Evolutionary conservation across 1,140 invertebrate genomes (phyloP).

Genomic region (Harlomillsia oculata): DNA sequence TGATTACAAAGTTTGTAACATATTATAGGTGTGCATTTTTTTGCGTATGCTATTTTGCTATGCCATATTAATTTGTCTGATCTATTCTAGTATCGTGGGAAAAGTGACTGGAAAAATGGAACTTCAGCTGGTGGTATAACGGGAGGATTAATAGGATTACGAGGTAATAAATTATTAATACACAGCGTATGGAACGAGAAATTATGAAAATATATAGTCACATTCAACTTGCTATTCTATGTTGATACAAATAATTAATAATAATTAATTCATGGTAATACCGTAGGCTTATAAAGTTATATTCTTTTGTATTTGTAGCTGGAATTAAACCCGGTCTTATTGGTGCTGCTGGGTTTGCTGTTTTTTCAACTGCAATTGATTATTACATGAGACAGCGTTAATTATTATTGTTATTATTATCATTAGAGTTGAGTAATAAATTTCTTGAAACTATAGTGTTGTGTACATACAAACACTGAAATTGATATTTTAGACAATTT

Average conservation of each 20-base stretch:
- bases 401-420: too few species aligned
- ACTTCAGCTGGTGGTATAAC: slow-evolving; percentile 87
- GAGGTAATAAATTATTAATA: slow-evolving; percentile 56
- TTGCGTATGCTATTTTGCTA: not conserved
- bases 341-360: slow-evolving; percentile 88
- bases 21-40: slow-evolving; percentile 1
- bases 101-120: slow-evolving; percentile 92
- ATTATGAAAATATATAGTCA: too few species aligned
- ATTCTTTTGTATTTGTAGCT: slow-evolving; percentile 51
- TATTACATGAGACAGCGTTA: slow-evolving; percentile 73
- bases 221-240: too few species aligned
- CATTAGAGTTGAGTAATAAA: too few species aligned
- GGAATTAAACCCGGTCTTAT: slow-evolving; percentile 83
- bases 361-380: slow-evolving; percentile 89
- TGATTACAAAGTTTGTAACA: not conserved
- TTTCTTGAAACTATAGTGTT: too few species aligned
- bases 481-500: too few species aligned
- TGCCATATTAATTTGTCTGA: not conserved
- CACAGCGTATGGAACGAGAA: too few species aligned
- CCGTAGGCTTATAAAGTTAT: not conserved
- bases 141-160: slow-evolving; percentile 85
- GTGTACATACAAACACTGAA: too few species aligned
- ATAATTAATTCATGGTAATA: not conserved
- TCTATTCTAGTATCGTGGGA: slow-evolving; percentile 66
- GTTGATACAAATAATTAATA: not conserved